Conservation (phyloP, 2,113 vertebrate species). For the Mesocricetus auratus region DNA sequence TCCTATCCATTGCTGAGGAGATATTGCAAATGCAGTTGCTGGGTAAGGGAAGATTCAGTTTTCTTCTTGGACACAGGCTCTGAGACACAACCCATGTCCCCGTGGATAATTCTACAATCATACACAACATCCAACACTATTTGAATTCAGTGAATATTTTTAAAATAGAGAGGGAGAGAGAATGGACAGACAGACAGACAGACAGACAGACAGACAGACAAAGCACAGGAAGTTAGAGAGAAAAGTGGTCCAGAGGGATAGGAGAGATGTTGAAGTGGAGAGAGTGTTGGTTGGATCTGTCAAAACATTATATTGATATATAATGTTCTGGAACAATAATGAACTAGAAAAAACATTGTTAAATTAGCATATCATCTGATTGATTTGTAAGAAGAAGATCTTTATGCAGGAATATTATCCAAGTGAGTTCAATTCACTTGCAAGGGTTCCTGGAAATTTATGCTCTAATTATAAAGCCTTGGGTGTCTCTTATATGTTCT, state of each 20-base stretch:
- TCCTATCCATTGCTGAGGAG: not conserved
- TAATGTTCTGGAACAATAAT: not conserved
- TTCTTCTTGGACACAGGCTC: not conserved
- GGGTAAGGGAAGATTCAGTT: not conserved
- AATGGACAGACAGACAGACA: not conserved
- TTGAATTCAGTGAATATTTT: too few species aligned
- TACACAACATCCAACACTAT: not conserved
- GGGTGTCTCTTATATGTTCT: not conserved
- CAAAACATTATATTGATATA: not conserved
- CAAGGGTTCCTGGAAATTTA: not conserved
- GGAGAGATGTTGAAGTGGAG: not conserved
- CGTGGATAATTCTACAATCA: too few species aligned
- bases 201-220: too few species aligned
- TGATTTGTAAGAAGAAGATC: not conserved
- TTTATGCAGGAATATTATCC: not conserved
- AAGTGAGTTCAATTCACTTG: not conserved
- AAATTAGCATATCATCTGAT: not conserved
- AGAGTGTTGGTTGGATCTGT: not conserved
- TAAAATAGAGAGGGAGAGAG: not conserved
- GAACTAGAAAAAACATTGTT: not conserved
- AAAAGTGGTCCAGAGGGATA: not conserved
- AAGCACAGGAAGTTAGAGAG: not conserved
- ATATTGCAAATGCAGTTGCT: not conserved
- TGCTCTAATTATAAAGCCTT: not conserved
- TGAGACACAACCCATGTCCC: too few species aligned